Evolutionary conservation across 1,140 invertebrate genomes (phyloP), one percentile per base, ranked within the genome.

Genomic region (Chrysoperla carnea): DNA sequence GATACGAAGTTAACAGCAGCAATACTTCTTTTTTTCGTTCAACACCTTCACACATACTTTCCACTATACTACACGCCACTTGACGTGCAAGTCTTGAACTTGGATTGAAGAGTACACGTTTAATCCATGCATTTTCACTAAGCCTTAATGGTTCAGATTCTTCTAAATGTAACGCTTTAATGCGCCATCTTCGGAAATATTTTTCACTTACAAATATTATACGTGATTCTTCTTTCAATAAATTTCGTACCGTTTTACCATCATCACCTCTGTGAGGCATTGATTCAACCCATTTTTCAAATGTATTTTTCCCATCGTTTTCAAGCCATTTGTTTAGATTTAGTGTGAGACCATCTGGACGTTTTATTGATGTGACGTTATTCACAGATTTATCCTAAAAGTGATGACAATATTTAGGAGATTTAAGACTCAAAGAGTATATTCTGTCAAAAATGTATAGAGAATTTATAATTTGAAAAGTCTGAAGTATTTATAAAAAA

Each of bases 91-190:
- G 73, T 37, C 85, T 70, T 0, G 89, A 94, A 55, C 85, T 88
- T 1, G 84, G 76, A 62, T 91, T 92, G 56, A 95, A 95, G 46
- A 95, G 70, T 6, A 94, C 79, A 6, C 81, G 80, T 46, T 85
- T 79, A 6, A 95, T 64, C 91, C 91, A 95, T 5, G 81, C 81
- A 1, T 73, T 70, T 45, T 77, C 71, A 6, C 66, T 59, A 14
- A 80, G 54, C 39, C 68, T 68, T 3, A 76, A 46, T 1, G 63
- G 60, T 36, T 66, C 54, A 6, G 61, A 41, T 9, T 38, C 23
- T 15, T 38, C 35, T 4, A 47, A 35, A 40, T 46, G 49, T 23
- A 49, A 49, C 1, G 48, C 37, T 17, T 52, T 59, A 5, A 60
- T 61, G 8, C 60, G 55, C 77, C 77, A 81, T 4, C 67, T 64